Evolutionary conservation across 2,888 invertebrate genomes (phyloP), one percentile per base, ranked within the genome.

Genomic region (Drosophila merina): DNA sequence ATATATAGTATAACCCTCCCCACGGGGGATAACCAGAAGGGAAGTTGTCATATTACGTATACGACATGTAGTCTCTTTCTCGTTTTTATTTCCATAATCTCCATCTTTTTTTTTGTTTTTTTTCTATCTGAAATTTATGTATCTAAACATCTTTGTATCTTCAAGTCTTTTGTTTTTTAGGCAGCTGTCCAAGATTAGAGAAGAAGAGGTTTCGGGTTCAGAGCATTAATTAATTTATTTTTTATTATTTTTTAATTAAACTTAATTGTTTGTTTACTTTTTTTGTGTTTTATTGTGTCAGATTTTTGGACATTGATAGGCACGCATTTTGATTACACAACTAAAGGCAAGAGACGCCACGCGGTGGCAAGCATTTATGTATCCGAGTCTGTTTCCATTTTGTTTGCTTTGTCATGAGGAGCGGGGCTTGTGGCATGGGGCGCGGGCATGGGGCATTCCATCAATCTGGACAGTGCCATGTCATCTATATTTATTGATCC

Each of bases 401-500:
- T 52, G 56, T 69, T 54, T 74, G 45, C 55, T 52, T 51, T 72
- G 44, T 63, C 57, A 57, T 59, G 64, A 55, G 49, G 50, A 45
- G 57, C 40, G 20, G 20, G 20, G 2, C 20, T 20, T 20, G 14
- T 1, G 14, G 14, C 14, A 14, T 14, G 20, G 20, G 20, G 20
- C 20, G 1, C 1, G 20, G 2, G 20, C 20, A 20, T 20, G 20
- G 2, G 20, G 2, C 20, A 57, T 31, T 54, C 57, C 76, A 81
- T 86, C 84, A 83, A 83, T 83, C 86, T 86, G 84, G 69, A 75
- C 81, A 77, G 77, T 84, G 76, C 55, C 81, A 79, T 84, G 81
- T 84, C 83, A 81, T 81, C 81, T 76, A 84, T 81, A 84, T 86
- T 86, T 86, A 84, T 84, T 84, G 85, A 86, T 86, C 85, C 85